Base-by-base conservation (phyloP, 2,113 vertebrate genomes). In the Pyxicephalus adspersus region DNA sequence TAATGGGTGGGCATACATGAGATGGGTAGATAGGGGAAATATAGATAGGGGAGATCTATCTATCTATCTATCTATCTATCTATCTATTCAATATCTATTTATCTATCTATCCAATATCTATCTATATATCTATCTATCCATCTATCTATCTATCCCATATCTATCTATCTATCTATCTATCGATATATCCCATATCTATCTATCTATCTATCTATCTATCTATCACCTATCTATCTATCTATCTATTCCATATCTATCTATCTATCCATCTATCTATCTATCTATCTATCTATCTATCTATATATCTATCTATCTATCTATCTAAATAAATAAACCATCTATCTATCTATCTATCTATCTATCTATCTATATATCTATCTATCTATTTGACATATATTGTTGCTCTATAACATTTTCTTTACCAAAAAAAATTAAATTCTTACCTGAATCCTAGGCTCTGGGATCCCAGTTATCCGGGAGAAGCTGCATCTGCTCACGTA, bases 381-480 rank as follows among this genome's bases (percentile, higher is more conserved):
- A 4, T 34, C 31, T 6, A 34, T 34, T 45, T 45, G 38, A 45
- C 38, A 45, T 13, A 45, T 13, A 45, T 45, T 13, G 15, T 45
- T 45, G 38, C 38, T 9, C 38, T 45, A 2, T 2, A 45, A 45
- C 38, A 2, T 13, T 9, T 45, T 45, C 38, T 15, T 13, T 15
- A 45, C 11, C 38, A 13, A 45, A 13, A 13, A 45, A 11, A 5
- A 34, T 13, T 13, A 7, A n/a, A 18, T 0, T 18, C 34, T 31
- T 58, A 78, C 76, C 64, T 68, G 76, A 11, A 68, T 78, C 18
- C 29, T 38, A 13, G 52, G 76, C 20, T 78, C 76, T 13, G 76
- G 54, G 2, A 68, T 58, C 8, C 52, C 28, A 2, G 64, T 57
- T n/a, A 34, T 11, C 6, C 38, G 28, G 0, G 61, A 11, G 22